A percentile compares a stretch with the other conserved stretches of the same genome.
Evolutionary conservation across 2,113 vertebrate genomes (phyloP).

Genomic region (Tychaedon coryphoeus): DNA sequence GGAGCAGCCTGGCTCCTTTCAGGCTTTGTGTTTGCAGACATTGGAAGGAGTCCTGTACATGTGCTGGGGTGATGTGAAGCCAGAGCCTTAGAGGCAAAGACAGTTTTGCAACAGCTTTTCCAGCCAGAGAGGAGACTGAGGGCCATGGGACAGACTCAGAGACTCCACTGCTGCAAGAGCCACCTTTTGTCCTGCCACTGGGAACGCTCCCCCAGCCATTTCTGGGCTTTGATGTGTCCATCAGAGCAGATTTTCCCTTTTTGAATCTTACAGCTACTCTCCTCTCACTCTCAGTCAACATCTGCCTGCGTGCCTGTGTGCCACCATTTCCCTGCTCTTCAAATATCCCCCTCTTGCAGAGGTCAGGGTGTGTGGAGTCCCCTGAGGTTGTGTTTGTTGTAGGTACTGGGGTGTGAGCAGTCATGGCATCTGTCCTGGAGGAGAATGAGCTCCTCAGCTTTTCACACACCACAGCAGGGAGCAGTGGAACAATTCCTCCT

Average conservation of each 20-base stretch:
- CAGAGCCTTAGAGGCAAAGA: background rate
- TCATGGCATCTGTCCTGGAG: background rate
- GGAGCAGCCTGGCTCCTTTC: background rate
- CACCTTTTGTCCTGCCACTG: conserved; percentile 19
- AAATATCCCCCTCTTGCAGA: background rate
- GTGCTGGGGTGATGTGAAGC: background rate
- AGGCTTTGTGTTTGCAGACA: background rate
- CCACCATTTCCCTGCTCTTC: background rate
- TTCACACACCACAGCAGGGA: background rate
- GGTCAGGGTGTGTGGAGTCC: background rate
- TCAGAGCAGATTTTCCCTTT: conserved; percentile 8
- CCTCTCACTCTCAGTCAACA: background rate
- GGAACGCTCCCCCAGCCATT: background rate
- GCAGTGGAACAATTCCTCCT: background rate
- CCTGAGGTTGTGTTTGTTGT: background rate
- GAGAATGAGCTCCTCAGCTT: background rate
- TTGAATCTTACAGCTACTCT: background rate
- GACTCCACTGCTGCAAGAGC: background rate
- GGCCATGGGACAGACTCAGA: background rate
- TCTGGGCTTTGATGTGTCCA: background rate
- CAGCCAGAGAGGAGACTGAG: background rate
- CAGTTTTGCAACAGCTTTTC: background rate
- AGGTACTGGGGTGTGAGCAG: background rate
- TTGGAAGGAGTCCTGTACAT: background rate
- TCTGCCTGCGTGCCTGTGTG: rapidly evolving